phyloP scores from a whole-genome alignment of 2,888 invertebrate species.

The Tipula helvola region DNA sequence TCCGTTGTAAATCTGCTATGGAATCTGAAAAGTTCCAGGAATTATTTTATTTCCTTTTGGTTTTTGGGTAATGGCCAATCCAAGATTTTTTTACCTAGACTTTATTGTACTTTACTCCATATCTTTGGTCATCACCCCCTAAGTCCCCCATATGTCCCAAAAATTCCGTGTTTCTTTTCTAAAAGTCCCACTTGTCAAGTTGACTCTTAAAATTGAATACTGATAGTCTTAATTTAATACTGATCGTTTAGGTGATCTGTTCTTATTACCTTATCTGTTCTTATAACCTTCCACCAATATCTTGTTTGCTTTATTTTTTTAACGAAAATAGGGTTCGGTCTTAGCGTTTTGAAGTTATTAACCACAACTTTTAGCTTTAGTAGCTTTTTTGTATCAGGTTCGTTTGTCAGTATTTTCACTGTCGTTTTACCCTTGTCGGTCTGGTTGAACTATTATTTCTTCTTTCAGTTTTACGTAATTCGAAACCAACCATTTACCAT shows the following conservation, averaged over 20 bases:
- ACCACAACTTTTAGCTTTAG: background rate
- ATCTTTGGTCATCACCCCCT: too few species aligned
- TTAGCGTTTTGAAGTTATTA: background rate
- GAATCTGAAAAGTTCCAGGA: background rate
- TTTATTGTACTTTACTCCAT: too few species aligned
- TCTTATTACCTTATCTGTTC: background rate
- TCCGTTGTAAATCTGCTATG: background rate
- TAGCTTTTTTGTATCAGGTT: background rate
- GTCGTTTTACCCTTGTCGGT: background rate
- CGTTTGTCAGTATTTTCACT: background rate
- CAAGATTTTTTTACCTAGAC: too few species aligned
- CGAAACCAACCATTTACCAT: background rate
- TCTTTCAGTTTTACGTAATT: background rate
- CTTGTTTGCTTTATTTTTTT: background rate
- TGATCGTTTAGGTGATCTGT: background rate
- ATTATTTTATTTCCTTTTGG: background rate
- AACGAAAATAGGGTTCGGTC: background rate
- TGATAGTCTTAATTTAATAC: background rate
- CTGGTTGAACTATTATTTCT: background rate
- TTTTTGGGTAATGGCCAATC: background rate
- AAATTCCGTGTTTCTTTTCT: background rate
- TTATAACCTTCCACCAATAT: too few species aligned
- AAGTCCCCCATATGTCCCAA: too few species aligned
- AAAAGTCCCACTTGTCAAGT: background rate
- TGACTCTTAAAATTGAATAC: background rate